phyloP scores from a whole-genome alignment of 1,140 invertebrate species.

The Centruroides sculpturatus region DNA sequence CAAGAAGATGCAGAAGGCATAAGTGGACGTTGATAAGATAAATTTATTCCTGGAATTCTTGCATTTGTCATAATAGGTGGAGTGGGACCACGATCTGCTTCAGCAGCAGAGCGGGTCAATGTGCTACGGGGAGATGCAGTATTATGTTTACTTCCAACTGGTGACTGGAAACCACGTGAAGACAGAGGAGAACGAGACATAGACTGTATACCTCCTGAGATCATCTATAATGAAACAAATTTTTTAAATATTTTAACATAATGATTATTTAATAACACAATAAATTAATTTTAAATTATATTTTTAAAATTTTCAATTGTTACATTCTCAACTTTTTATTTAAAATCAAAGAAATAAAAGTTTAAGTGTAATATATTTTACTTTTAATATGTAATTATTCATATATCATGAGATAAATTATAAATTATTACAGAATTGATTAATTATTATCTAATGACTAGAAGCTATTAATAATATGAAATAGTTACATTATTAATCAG shows the following conservation, averaged over 20 bases:
- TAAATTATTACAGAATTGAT: no score
- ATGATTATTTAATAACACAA: no score
- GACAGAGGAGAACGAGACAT: not conserved
- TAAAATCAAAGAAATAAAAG: no score
- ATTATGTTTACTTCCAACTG: not conserved
- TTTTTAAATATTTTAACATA: not conserved
- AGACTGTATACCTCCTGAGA: not conserved
- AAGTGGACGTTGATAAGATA: not conserved
- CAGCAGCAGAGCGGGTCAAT: not conserved
- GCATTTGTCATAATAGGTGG: slow-evolving; percentile 6
- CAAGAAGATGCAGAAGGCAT: not conserved
- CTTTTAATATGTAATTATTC: no score
- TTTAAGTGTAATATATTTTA: no score
- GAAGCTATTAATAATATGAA: no score
- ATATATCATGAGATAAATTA: no score
- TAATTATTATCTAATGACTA: no score
- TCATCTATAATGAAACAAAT: not conserved
- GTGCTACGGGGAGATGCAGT: slow-evolving; percentile 1
- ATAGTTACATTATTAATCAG: no score
- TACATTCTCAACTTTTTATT: no score
- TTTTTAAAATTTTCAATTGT: no score
- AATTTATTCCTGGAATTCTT: not conserved
- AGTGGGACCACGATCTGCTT: slow-evolving; percentile 8
- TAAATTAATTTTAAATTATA: no score
- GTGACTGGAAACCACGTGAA: slow-evolving; percentile 2